Conservation (phyloP, 2,797 vertebrate genomes). For the Mergus octosetaceus region DNA sequence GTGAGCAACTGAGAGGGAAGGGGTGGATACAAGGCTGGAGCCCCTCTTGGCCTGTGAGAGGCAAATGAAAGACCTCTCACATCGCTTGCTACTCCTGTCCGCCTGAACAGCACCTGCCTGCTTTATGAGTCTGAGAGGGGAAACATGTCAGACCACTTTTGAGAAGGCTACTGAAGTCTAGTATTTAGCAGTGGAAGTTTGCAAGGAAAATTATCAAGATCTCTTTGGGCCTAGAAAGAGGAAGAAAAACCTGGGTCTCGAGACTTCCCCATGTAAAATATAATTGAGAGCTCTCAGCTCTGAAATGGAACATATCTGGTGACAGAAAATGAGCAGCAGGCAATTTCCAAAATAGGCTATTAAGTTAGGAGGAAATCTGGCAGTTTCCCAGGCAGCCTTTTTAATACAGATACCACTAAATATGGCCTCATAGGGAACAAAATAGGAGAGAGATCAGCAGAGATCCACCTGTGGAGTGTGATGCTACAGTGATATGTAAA, state of each 20-base stretch:
- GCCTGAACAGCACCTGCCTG: neutral
- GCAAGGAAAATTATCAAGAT: neutral
- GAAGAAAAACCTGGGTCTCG: neutral
- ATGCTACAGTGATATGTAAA: neutral
- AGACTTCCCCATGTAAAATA: neutral
- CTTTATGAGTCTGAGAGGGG: neutral
- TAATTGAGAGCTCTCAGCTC: neutral
- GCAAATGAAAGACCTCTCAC: neutral
- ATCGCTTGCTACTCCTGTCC: neutral
- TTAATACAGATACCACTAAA: neutral
- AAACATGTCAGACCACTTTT: neutral
- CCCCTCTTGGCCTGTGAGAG: accelerated
- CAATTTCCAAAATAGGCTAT: neutral
- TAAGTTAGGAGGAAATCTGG: neutral
- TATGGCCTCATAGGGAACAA: neutral
- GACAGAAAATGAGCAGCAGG: neutral
- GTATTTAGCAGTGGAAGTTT: neutral
- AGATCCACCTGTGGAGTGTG: neutral
- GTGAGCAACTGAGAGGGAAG: neutral
- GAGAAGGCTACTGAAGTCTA: neutral
- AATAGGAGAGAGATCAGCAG: neutral
- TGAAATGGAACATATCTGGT: neutral
- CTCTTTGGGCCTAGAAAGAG: neutral
- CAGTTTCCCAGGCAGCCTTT: accelerated
- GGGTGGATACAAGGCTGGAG: neutral